Evolutionary conservation across 1,140 invertebrate species (phyloP).

Genomic region (Cotesia glomerata): DNA sequence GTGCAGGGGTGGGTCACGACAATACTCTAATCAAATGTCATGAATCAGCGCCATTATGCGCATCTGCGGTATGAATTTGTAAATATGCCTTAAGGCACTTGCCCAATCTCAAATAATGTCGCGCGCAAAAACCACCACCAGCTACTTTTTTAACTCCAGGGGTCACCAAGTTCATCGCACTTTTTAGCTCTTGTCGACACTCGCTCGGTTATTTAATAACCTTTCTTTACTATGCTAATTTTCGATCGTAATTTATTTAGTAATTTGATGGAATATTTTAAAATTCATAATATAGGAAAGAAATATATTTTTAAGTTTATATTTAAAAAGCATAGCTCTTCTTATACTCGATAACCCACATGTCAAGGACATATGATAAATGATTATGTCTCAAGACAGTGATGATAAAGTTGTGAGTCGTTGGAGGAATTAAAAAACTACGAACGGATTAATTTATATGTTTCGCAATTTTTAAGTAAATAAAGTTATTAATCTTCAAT

Average conservation of each 20-base stretch:
- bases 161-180: too few relatives aligned
- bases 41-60: slow-evolving; percentile 61
- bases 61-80: slow-evolving; percentile 62
- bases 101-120: neutral
- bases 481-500: too few relatives aligned
- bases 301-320: too few relatives aligned
- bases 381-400: neutral
- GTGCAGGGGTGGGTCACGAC: slow-evolving; percentile 42
- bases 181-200: too few relatives aligned
- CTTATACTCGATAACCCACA: neutral
- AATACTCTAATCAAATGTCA: slow-evolving; percentile 64
- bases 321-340: neutral
- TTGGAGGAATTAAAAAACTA: too few relatives aligned
- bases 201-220: too few relatives aligned
- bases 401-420: too few relatives aligned
- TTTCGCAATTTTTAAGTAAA: too few relatives aligned
- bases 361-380: neutral
- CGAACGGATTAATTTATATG: too few relatives aligned
- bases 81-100: slow-evolving; percentile 55
- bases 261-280: neutral
- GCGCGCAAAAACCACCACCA: neutral
- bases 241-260: too few relatives aligned
- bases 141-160: neutral
- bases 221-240: too few relatives aligned
- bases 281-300: neutral